Evolutionary conservation across 2,888 invertebrate species (phyloP), one percentile per base, ranked within the genome.

Genomic region (Hartigia nigra): DNA sequence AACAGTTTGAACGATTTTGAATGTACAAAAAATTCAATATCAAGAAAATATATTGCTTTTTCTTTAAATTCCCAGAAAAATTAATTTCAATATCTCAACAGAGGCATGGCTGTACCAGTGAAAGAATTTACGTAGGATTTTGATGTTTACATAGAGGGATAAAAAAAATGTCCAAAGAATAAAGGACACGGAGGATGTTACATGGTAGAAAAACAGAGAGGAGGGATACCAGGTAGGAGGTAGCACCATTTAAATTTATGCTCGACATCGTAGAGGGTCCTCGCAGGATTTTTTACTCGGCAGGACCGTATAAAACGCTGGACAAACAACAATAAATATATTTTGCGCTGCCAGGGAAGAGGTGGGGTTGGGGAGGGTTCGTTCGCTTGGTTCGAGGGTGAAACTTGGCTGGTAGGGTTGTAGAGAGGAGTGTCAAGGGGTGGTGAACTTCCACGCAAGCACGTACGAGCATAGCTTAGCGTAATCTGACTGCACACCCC

Each of bases 311-410:
- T 87, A 86, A 87, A 87, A 87, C 88, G 90, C 86, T 88, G 90
- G 88, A 90, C 91, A 91, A 91, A 91, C 91, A 91, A 91, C 91
- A 91, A 91, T 91, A 91, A 91, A 91, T 91, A 91, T 91, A 91
- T 91, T 91, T 91, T 88, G 88, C 88, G 87, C 86, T 86, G 84
- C 86, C 87, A 80, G 80, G 85, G 83, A 78, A 74, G 72, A 39
- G 70, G 76, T 72, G 75, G 76, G 69, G 75, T 76, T 23, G 9
- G 55, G 9, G 9, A 23, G 9, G 55, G 55, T 23, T 55, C 23
- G 55, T 23, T 55, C 55, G 55, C 55, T 55, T 55, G 80, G 69
- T 77, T 76, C 78, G 79, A 75, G 80, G 74, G 77, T 78, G 82
- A 76, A 85, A 81, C 86, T 55, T 84, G 87, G 86, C 85, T 83